Evolutionary conservation across 2,888 invertebrate species (phyloP), one percentile per base, ranked within the genome.

Genomic region (Beris morrisii): DNA sequence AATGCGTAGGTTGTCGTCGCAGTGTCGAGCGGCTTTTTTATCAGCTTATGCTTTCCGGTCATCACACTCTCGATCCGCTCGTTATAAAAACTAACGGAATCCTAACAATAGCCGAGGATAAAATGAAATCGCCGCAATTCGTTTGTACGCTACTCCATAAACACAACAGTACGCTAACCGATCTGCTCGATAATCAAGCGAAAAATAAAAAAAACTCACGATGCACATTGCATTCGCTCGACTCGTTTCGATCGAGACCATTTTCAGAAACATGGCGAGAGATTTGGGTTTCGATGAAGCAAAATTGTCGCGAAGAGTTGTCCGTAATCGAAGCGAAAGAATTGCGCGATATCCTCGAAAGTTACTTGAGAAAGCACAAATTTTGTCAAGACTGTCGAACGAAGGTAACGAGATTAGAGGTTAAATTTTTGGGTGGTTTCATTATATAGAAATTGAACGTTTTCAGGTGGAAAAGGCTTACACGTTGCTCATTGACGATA

Each of bases 361-460:
- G 89, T 72, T 96, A 96, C 81, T 85, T 96, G 69, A 87, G 92
- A 73, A 96, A 96, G 82, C 95, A 96, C 79, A 88, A 94, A 83
- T 96, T 96, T 81, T 96, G 96, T 77, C 88, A 90, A 3, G 96
- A 96, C 77, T 96, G 96, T 78, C 90, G 94, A 73, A 92, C 93
- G 71, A 96, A 95, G 85, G 95, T 96, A 69, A 79, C n/a, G 15
- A 22, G 13, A 7, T 11, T 30, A 9, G 28, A 56, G 11, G 56
- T 48, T 58, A 11, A 57, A 31, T 32, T 22, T 9, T 38, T 38
- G 9, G 38, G 5, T 1, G 9, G 5, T 44, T 48, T 65, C 32
- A 46, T 22, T 30, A 9, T 15, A 61, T 55, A 38, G 12, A 43
- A 65, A 52, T 12, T 56, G 7, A 32, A 28, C 5, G 38, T 38